These are phyloP conservation scores for Myiagra hebetior DNA, from an alignment of 2,113 vertebrate species.

Conservation along the genomic window DNA sequence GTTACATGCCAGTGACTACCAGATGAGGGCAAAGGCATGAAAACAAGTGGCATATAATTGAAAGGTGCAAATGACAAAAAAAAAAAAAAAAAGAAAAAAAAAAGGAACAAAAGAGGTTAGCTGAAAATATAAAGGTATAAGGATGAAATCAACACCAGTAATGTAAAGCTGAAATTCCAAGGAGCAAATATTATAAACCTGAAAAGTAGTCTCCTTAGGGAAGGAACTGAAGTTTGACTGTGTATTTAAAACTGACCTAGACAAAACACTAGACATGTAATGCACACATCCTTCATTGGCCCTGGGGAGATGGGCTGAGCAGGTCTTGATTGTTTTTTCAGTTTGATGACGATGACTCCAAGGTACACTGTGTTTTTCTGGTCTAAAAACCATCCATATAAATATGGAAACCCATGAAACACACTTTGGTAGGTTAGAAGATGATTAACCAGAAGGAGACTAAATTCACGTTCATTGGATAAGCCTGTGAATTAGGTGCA, in stretches of 20 bases:
- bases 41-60: neutral
- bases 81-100: no score
- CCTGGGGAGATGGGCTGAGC: neutral
- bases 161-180: neutral
- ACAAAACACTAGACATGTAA: conserved; percentile 2
- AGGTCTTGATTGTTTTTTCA: conserved; percentile 38
- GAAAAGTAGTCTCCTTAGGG: neutral
- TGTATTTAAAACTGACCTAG: neutral
- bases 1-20: neutral
- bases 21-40: neutral
- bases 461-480: neutral
- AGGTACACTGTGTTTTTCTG: conserved; percentile 23
- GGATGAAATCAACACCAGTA: neutral
- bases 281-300: neutral
- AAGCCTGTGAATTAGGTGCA: neutral
- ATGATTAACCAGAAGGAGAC: neutral
- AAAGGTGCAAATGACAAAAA: neutral
- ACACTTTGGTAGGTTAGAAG: neutral
- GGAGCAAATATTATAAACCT: neutral
- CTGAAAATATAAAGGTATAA: neutral
- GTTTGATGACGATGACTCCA: conserved; percentile 23
- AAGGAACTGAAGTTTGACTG: neutral
- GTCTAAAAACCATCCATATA: neutral
- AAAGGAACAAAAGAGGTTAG: neutral
- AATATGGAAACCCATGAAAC: conserved; percentile 22